A percentile compares a stretch with the other conserved stretches of the same genome.
Evolutionary conservation across 1,140 invertebrate species (phyloP).

Genomic region (Hydropsyche tenuis): DNA sequence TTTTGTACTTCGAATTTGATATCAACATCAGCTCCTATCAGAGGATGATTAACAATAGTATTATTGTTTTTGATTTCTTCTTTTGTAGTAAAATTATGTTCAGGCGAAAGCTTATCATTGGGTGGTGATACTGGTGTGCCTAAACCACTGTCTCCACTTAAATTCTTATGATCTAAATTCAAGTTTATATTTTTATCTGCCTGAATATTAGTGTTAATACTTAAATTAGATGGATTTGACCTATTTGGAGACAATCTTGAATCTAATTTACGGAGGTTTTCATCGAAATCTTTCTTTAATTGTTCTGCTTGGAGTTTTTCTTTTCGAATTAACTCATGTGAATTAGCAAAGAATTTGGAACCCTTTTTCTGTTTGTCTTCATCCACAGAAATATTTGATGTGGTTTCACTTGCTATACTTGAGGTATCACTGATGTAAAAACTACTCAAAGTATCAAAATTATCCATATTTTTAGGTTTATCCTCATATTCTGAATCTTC

Average conservation of each 20-base stretch:
- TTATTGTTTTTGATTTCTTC: slow-evolving; percentile 52
- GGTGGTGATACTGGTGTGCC: slow-evolving; percentile 54
- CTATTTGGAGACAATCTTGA: slow-evolving; percentile 52
- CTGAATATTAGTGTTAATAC: slow-evolving; percentile 52
- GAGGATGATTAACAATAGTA: slow-evolving; percentile 59
- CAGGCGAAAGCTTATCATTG: slow-evolving; percentile 38
- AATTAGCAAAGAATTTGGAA: slow-evolving; percentile 69
- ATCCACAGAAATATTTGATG: slow-evolving; percentile 51
- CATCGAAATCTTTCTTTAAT: slow-evolving; percentile 60
- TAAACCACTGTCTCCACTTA: slow-evolving; percentile 53
- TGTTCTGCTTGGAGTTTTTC: slow-evolving; percentile 61
- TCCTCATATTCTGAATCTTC: slow-evolving; percentile 52
- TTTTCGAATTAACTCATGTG: slow-evolving; percentile 70
- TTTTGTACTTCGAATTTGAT: slow-evolving; percentile 61
- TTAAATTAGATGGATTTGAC: slow-evolving; percentile 54
- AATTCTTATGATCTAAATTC: slow-evolving; percentile 36
- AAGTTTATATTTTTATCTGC: slow-evolving; percentile 40
- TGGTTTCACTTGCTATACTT: slow-evolving; percentile 31
- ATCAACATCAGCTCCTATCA: slow-evolving; percentile 63
- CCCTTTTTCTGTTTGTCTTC: slow-evolving; percentile 59
- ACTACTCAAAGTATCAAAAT: slow-evolving; percentile 32
- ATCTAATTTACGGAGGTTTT: slow-evolving; percentile 58
- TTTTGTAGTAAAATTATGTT: slow-evolving; percentile 56
- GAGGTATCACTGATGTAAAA: slow-evolving; percentile 40
- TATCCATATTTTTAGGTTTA: slow-evolving; percentile 32